Evolutionary conservation across 2,888 invertebrate species (phyloP).

Genomic region (Cantharis rufa): DNA sequence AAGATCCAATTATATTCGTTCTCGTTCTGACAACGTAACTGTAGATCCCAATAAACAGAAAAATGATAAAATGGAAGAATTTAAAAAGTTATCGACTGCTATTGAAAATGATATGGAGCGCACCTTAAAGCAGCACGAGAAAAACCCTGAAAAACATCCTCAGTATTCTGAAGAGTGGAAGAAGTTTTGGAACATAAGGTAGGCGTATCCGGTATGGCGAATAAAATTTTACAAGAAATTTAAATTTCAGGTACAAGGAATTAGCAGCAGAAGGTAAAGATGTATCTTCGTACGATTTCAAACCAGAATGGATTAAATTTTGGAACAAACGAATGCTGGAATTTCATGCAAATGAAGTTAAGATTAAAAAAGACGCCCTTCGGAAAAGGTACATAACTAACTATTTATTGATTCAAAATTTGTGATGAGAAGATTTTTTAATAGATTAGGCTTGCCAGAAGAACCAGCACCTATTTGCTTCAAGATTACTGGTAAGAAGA

Average conservation of each 20-base stretch:
- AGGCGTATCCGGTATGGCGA: neutral
- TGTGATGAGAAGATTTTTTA: neutral
- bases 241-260: slow-evolving; percentile 65
- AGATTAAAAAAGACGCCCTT: slow-evolving; percentile 69
- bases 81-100: slow-evolving; percentile 55
- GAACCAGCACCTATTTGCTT: slow-evolving; percentile 52
- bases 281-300: slow-evolving; percentile 80
- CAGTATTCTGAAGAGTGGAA: slow-evolving; percentile 90
- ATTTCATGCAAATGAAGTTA: slow-evolving; percentile 71
- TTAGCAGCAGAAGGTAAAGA: slow-evolving; percentile 76
- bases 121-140: slow-evolving; percentile 73
- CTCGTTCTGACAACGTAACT: slow-evolving; percentile 27
- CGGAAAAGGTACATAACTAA: slow-evolving; percentile 57
- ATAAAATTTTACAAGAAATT: neutral
- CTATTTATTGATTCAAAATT: neutral
- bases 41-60: slow-evolving; percentile 43
- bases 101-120: slow-evolving; percentile 66
- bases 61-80: slow-evolving; percentile 60
- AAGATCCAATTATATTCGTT: slow-evolving; percentile 39
- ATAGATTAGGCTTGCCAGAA: slow-evolving; percentile 46
- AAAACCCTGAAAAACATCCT: slow-evolving; percentile 87
- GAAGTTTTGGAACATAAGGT: slow-evolving; percentile 81
- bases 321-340: slow-evolving; percentile 85
- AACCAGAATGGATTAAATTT: slow-evolving; percentile 85
- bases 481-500: slow-evolving; percentile 46